phyloP scores from a whole-genome alignment of 2,113 vertebrate genomes.

The Morone saxatilis region DNA sequence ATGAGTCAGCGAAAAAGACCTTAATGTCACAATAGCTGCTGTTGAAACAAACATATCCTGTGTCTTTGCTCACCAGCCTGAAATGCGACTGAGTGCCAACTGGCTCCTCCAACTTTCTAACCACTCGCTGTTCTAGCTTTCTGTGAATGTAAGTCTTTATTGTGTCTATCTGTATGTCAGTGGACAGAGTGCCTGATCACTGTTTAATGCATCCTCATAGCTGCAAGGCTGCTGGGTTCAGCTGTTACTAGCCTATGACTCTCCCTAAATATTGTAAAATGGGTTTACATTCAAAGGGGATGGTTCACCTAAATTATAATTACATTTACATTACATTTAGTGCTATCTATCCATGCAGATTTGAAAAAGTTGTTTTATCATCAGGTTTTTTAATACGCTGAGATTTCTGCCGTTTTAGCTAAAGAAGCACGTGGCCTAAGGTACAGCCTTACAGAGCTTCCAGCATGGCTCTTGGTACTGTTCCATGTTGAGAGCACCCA shows the following conservation, averaged over 20 bases:
- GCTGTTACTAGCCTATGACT: not conserved
- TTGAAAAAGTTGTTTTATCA: not conserved
- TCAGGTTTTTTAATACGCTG: not conserved
- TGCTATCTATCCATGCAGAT: not conserved
- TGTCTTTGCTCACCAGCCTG: not conserved
- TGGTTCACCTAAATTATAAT: not conserved
- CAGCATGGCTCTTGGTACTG: not conserved
- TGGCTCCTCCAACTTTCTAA: not conserved
- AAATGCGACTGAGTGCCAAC: not conserved
- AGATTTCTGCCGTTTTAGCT: not conserved
- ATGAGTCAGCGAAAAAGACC: not conserved
- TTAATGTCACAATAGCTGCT: not conserved
- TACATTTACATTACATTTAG: not conserved
- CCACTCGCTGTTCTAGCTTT: not conserved
- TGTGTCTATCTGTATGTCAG: not conserved
- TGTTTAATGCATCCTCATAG: not conserved
- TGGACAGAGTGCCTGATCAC: not conserved
- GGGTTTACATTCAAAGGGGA: not conserved
- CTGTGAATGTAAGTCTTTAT: not conserved
- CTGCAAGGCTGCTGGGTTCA: conserved; percentile 16
- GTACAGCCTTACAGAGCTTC: not conserved
- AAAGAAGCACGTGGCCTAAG: too few species aligned
- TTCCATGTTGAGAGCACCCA: not conserved
- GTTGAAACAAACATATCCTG: not conserved
- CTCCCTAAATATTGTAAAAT: not conserved